These are phyloP conservation scores for Thymelicus sylvestris DNA, from an alignment of 2,888 invertebrate genomes.

Conservation along the genomic window DNA sequence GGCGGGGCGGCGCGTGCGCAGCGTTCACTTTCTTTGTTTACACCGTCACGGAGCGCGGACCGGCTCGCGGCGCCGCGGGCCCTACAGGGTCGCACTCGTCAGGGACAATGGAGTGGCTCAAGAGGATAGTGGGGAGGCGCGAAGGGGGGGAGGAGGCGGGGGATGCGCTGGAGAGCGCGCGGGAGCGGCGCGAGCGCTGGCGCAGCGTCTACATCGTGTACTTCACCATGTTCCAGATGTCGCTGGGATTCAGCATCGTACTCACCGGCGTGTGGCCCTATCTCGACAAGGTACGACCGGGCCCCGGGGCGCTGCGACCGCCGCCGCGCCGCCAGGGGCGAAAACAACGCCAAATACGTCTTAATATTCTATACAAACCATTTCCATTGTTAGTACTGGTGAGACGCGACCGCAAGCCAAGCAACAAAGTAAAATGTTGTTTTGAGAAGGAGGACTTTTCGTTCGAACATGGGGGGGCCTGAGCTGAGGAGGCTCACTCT, in stretches of 20 bases:
- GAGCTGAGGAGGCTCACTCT: too few species aligned
- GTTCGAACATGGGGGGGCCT: too few species aligned
- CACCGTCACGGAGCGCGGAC: conserved; percentile 35
- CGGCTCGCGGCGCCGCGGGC: background rate
- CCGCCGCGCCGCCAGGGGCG: background rate
- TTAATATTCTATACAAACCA: too few species aligned
- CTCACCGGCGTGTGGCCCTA: conserved; percentile 96
- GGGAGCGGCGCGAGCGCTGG: conserved; percentile 89
- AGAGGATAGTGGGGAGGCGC: conserved; percentile 52
- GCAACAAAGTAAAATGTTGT: too few species aligned
- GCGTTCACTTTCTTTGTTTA: conserved; percentile 51
- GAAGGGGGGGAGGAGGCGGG: conserved; percentile 36
- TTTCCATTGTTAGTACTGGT: too few species aligned
- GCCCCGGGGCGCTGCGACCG: too few species aligned
- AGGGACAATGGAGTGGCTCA: conserved; percentile 63
- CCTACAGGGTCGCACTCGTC: background rate
- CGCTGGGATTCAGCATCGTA: conserved; percentile 94
- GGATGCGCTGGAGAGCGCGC: conserved; percentile 86
- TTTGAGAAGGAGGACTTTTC: too few species aligned
- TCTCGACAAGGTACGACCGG: conserved; percentile 88
- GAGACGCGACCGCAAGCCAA: too few species aligned
- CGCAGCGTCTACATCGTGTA: conserved; percentile 92
- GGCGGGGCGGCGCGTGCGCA: conserved; percentile 29
- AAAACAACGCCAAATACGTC: too few species aligned
- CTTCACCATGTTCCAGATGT: conserved; percentile 96